A percentile compares a stretch with the other conserved stretches of the same genome.
These are phyloP conservation scores for Dugesia japonica DNA, from an alignment of 2,888 invertebrate genomes.

Conservation along the genomic window DNA sequence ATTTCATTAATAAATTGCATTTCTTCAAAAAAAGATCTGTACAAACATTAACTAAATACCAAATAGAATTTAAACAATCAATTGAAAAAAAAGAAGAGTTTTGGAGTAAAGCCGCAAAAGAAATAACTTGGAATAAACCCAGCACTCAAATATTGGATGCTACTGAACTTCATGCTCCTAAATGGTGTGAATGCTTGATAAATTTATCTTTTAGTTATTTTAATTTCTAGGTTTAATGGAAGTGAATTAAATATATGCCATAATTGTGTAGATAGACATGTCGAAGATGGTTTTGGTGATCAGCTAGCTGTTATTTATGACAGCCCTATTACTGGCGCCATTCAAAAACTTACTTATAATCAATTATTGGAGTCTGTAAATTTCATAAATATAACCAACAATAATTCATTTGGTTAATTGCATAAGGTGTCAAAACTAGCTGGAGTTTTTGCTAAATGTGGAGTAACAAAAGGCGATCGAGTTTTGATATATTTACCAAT, in stretches of 20 bases:
- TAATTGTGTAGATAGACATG: conserved; percentile 77
- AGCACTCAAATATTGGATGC: neutral
- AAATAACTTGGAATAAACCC: neutral
- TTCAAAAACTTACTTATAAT: conserved; percentile 63
- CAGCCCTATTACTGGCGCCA: conserved; percentile 66
- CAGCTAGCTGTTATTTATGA: conserved; percentile 72
- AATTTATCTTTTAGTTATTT: neutral
- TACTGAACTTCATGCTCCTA: neutral
- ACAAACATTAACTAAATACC: neutral
- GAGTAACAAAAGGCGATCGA: conserved; percentile 65
- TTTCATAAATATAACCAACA: neutral
- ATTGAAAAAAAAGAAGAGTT: neutral
- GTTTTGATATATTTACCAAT: conserved; percentile 86
- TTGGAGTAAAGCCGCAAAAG: neutral
- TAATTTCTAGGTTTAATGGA: conserved; percentile 58
- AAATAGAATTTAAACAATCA: neutral
- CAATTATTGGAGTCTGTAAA: neutral
- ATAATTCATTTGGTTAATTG: conserved; percentile 17
- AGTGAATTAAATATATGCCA: conserved; percentile 79
- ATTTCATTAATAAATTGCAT: too few species aligned
- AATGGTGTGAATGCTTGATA: neutral
- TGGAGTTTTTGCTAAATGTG: conserved; percentile 61
- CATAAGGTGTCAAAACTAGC: conserved; percentile 60
- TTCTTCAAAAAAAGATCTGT: neutral
- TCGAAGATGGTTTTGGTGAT: conserved; percentile 60